These are phyloP conservation scores for Gila robusta DNA, from an alignment of 2,797 vertebrate genomes.

Conservation along the genomic window DNA sequence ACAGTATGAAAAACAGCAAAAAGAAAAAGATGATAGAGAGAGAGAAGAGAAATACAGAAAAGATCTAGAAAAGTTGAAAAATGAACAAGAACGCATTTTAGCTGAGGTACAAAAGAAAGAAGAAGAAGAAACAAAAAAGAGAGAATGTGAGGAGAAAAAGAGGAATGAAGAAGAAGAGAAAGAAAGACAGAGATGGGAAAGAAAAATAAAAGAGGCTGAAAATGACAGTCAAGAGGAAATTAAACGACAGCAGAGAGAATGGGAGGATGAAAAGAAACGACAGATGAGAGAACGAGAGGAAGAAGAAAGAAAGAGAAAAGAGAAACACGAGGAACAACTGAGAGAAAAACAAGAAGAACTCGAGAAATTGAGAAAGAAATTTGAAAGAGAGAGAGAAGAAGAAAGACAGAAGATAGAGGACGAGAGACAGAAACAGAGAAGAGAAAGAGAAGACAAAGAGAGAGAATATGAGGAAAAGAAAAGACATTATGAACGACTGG, in stretches of 20 bases:
- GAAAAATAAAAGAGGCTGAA: not conserved
- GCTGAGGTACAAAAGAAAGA: rapidly evolving
- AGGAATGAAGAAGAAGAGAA: not conserved
- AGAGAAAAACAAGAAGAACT: not conserved
- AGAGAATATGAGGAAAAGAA: not conserved
- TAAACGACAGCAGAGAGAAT: no score
- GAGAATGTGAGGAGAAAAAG: rapidly evolving
- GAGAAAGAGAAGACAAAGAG: not conserved
- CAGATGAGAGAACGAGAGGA: not conserved
- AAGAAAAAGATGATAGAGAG: not conserved
- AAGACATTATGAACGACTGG: not conserved
- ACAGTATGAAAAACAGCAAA: not conserved
- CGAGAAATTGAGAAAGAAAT: not conserved
- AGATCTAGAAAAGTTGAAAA: not conserved
- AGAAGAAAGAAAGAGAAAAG: not conserved
- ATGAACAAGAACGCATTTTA: not conserved
- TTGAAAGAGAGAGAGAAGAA: not conserved
- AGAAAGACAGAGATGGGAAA: not conserved
- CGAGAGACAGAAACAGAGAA: not conserved
- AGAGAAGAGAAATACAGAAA: not conserved
- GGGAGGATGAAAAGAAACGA: not conserved
- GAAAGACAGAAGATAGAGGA: not conserved
- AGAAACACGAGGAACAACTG: not conserved
- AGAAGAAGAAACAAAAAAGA: not conserved
- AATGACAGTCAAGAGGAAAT: no score